Base-by-base conservation (phyloP, 1,140 invertebrate genomes). In the Marisa cornuarietis region DNA sequence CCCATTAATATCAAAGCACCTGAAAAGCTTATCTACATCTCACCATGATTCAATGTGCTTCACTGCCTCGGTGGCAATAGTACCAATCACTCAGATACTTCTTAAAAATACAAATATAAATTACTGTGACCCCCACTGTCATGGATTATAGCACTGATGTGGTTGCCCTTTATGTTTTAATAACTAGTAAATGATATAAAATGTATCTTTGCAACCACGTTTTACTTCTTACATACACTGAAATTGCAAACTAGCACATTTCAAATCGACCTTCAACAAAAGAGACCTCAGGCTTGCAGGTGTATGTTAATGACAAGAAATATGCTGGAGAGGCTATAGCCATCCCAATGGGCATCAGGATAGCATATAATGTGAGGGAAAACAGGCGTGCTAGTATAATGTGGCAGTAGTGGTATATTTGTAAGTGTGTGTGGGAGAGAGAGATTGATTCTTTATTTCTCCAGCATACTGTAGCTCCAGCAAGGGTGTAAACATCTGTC, bases 351-450 rank as follows among this genome's bases (percentile, higher is more conserved):
- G 79, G 74, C 20, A 71, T 80, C 49, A 63, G 73, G n/a, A 51
- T 76, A 16, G 79, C 74, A 10, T 80, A 76, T 14, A 76, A 76
- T 18, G 79, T 80, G 66, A 80, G 74, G 65, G 31, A 42, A 42
- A 42, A 42, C 31, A 42, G 31, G 13, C 24, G 66, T 69, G 62
- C 24, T 20, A 4, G 62, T 65, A 24, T 65, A 24, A 22, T 69
- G 66, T 69, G 66, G 24, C 24, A 31, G 66, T 69, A 13, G 13
- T 24, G 24, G 66, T 69, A 42, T 69, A 42, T 69, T 24, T 69
- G 66, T 69, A 42, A 31, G 66, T 69, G 66, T 69, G 66, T 69
- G 66, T 69, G 66, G 14, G 22, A n/a, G 66, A n/a, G 66, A 69
- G 10, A 69, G 66, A 69, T 7, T 31, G 66, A 69, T 7, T 69